Evolutionary conservation across 2,888 invertebrate species (phyloP), one percentile per base, ranked within the genome.

Genomic region (Dusona sp.): DNA sequence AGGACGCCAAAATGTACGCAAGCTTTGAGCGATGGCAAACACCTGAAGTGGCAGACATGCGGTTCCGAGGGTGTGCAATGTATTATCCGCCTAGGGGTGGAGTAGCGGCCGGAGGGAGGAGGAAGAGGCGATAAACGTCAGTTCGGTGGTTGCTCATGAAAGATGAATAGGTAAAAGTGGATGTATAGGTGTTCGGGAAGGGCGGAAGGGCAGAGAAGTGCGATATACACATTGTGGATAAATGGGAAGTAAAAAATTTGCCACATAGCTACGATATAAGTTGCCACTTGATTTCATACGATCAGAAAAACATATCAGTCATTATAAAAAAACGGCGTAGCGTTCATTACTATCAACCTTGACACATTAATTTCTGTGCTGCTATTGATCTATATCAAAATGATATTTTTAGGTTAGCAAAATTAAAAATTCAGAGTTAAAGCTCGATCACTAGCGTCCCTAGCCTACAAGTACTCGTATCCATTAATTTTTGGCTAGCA

Each of bases 161-260:
- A 85, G 78, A 85, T 85, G 85, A 79, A 85, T 79, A 64, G 85
- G 51, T 79, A 64, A 74, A 79, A 82, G 75, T 79, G 78, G 36
- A 36, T 22, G 72, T 19, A 7, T 6, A 48, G 48, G 19, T 48
- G 19, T 0, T 48, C 45, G 25, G 38, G 74, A n/a, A 36, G 57
- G 25, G 33, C 33, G 57, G 42, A 16, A 51, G 16, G 67, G 67
- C 54, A 29, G 45, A 51, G 67, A 78, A 74, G 61, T 61, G 67
- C 73, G 65, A 70, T 65, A 78, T 19, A 25, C 3, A 33, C 8
- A 16, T 51, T 73, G 54, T 19, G 13, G 22, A 54, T 22, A 9
- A 36, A 11, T 13, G 67, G 74, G 42, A 42, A 64, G 16, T 29
- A 70, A 68, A 78, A 68, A 68, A 57, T 25, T n/a, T 22, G 4